Evolutionary conservation across 2,888 invertebrate species (phyloP), one percentile per base, ranked within the genome.

Genomic region (Hecatera dysodea): DNA sequence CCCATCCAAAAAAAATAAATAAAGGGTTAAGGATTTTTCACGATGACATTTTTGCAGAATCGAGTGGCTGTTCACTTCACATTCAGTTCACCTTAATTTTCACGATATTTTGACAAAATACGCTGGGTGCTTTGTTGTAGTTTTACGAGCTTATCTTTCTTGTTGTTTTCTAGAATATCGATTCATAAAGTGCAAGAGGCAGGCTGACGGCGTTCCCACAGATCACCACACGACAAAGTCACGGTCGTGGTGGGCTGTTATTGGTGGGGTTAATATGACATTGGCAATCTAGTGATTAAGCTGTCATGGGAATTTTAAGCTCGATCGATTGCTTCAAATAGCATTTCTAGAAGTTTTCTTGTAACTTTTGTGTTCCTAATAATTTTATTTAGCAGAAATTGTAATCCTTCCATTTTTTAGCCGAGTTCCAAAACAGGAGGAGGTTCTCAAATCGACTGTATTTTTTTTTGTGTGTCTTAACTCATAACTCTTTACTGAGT

Each of bases 141-240:
- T 9, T n/a, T 46, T 4, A 46, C n/a, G 46, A 11, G 46, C n/a
- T 46, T 46, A n/a, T 3, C 29, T n/a, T 29, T 11, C 46, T 19
- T 33, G 17, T 44, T 22, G 3, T 9, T 73, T 71, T 53, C 44
- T 46, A 44, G n/a, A 39, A 68, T 76, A 59, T 75, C 22, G 39
- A 77, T 77, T 42, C 8, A 5, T 1, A 19, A 12, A 52, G n/a
- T 61, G 64, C 59, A 33, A 39, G 12, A 42, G 12, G 48, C 59
- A 52, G 57, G 52, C 64, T 78, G 75, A 19, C 22, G 11, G 17
- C 7, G 27, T 72, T 78, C 64, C 29, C 75, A 71, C 6, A 48
- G 17, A 33, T 19, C 42, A 27, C 19, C 7, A 4, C 29, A 29
- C n/a, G 27, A n/a, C n/a, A n/a, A n/a, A n/a, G 27, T 52, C 36